Evolutionary conservation across 2,797 vertebrate genomes (phyloP).

Genomic region (Petrocephalus sullivani): DNA sequence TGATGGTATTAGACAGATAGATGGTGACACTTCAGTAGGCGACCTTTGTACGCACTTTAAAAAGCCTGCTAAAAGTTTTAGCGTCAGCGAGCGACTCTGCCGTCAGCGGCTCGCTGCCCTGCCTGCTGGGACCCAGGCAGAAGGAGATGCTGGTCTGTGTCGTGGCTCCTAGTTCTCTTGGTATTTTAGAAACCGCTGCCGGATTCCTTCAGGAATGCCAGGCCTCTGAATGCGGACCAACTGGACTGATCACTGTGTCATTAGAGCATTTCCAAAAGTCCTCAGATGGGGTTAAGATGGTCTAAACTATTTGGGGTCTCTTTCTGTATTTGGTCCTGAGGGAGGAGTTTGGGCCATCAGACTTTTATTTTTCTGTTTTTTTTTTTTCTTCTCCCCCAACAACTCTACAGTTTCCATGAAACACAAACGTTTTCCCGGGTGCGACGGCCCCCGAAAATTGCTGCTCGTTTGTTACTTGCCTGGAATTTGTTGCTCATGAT

Average conservation of each 20-base stretch:
- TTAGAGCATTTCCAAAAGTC: neutral
- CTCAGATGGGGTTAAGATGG: neutral
- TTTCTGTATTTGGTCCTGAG: neutral
- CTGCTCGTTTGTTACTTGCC: neutral
- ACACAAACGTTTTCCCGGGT: slow-evolving; percentile 39
- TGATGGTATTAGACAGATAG: neutral
- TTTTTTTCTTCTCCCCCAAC: slow-evolving; percentile 32
- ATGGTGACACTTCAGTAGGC: neutral
- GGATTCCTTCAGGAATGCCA: neutral
- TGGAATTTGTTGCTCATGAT: neutral
- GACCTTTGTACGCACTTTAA: slow-evolving; percentile 8
- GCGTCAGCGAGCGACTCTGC: neutral
- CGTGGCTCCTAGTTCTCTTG: neutral
- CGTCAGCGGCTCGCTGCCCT: neutral
- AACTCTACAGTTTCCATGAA: slow-evolving; percentile 69
- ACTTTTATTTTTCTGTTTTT: neutral
- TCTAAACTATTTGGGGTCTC: neutral
- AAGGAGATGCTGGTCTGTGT: neutral
- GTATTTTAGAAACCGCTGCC: neutral
- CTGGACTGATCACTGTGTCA: slow-evolving; percentile 2
- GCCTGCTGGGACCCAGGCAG: neutral
- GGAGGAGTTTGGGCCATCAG: neutral
- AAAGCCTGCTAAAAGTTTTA: neutral
- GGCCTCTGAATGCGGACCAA: neutral
- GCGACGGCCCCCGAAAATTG: neutral